These are phyloP conservation scores for Agriopis marginaria DNA, from an alignment of 2,888 invertebrate species.

Conservation along the genomic window DNA sequence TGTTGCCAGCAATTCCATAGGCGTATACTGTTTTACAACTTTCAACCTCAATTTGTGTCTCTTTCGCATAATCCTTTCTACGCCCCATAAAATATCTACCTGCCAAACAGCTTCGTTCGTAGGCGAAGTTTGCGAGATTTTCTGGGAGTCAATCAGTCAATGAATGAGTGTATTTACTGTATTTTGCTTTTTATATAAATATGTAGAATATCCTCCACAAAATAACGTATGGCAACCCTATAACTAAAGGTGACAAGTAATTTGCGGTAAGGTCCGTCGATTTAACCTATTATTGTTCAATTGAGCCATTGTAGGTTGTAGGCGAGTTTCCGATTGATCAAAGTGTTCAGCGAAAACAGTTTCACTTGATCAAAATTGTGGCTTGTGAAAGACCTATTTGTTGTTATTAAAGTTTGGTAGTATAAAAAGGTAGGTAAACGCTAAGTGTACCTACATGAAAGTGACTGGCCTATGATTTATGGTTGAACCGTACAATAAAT, in stretches of 20 bases:
- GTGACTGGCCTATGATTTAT: conserved; percentile 5
- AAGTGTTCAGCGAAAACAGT: conserved; percentile 20
- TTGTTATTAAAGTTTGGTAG: conserved; percentile 7
- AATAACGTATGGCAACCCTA: not conserved
- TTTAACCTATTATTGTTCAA: conserved; percentile 21
- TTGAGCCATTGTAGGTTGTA: conserved; percentile 6
- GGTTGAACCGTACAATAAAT: too few species aligned
- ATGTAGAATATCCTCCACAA: not conserved
- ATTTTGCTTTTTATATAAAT: too few species aligned
- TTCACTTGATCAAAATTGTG: conserved; percentile 8
- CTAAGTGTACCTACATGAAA: not conserved
- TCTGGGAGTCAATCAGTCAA: too few species aligned
- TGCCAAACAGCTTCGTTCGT: too few species aligned
- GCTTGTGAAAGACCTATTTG: not conserved
- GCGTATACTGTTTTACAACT: too few species aligned
- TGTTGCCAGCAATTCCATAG: too few species aligned
- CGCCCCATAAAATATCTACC: too few species aligned
- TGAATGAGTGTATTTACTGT: too few species aligned
- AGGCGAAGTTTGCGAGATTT: too few species aligned
- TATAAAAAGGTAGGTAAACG: not conserved
- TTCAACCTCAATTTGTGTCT: too few species aligned
- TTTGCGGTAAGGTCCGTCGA: conserved; percentile 11
- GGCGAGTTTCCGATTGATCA: conserved; percentile 27
- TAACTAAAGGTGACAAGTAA: not conserved
- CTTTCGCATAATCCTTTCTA: too few species aligned